These are phyloP conservation scores for Phaedon cochleariae DNA, from an alignment of 2,888 invertebrate species.

Conservation along the genomic window DNA sequence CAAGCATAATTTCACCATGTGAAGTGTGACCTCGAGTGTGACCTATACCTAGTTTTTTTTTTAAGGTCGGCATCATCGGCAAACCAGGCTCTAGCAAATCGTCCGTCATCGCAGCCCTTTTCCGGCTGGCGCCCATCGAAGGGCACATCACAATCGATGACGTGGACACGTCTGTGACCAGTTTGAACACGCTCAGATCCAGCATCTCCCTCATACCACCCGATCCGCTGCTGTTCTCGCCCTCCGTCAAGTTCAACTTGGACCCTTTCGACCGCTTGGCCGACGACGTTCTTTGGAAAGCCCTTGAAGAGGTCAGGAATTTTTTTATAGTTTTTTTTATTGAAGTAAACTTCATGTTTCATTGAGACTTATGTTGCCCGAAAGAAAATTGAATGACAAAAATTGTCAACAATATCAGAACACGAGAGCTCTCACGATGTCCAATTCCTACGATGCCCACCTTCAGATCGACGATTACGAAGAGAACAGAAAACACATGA, in stretches of 20 bases:
- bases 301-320: constrained; percentile 69
- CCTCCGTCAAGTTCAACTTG: constrained; percentile 80
- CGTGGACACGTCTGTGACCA: constrained; percentile 74
- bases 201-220: constrained; percentile 85
- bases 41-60: too few species aligned
- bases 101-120: constrained; percentile 81
- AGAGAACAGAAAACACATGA: too few species aligned
- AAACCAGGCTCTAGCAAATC: constrained; percentile 70
- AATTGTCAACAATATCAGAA: too few species aligned
- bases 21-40: too few species aligned
- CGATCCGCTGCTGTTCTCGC: constrained; percentile 86
- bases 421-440: too few species aligned
- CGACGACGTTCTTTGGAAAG: constrained; percentile 79
- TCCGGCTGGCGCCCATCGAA: constrained; percentile 79
- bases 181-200: constrained; percentile 78
- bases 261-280: constrained; percentile 80
- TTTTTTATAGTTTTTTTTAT: not conserved
- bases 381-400: too few species aligned
- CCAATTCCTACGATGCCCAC: too few species aligned
- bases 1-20: too few species aligned
- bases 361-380: too few species aligned
- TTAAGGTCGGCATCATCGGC: constrained; percentile 56
- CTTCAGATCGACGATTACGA: too few species aligned
- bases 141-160: constrained; percentile 81
- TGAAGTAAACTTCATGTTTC: too few species aligned